Conservation (phyloP, 2,113 vertebrate species). For the Tragelaphus imberbis region DNA sequence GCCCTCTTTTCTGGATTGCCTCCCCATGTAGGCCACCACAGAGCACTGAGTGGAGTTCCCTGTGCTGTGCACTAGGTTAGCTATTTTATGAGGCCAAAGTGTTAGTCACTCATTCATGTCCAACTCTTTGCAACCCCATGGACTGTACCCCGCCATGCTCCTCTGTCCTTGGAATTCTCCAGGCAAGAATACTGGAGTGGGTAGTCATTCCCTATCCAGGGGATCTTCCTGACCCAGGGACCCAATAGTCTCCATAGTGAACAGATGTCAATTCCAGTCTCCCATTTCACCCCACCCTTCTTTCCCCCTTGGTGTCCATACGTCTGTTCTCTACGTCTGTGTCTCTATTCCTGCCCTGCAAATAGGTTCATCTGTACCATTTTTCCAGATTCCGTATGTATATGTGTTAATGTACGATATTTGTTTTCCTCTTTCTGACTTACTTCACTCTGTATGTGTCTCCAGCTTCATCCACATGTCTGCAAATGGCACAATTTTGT, state of each 20-base stretch:
- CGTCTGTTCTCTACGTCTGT: background rate
- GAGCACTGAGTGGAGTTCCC: background rate
- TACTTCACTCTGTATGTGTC: background rate
- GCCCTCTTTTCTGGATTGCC: background rate
- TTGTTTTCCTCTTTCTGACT: background rate
- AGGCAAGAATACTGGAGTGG: background rate
- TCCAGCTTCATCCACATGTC: background rate
- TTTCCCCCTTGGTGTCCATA: background rate
- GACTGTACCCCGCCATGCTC: fast-evolving
- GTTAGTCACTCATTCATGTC: background rate
- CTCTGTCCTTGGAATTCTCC: background rate
- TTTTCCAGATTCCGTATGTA: background rate
- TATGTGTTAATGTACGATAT: background rate
- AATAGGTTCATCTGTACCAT: background rate
- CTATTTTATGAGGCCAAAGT: background rate
- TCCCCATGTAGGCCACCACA: background rate
- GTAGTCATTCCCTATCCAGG: background rate
- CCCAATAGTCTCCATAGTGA: background rate
- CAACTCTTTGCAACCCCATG: background rate
- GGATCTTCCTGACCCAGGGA: background rate
- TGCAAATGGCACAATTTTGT: background rate
- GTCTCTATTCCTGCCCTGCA: background rate
- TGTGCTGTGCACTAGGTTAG: background rate
- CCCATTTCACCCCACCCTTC: background rate
- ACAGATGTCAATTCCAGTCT: background rate